Base-by-base conservation (phyloP, 2,113 vertebrate species). In the Trichomycterus rosablanca region DNA sequence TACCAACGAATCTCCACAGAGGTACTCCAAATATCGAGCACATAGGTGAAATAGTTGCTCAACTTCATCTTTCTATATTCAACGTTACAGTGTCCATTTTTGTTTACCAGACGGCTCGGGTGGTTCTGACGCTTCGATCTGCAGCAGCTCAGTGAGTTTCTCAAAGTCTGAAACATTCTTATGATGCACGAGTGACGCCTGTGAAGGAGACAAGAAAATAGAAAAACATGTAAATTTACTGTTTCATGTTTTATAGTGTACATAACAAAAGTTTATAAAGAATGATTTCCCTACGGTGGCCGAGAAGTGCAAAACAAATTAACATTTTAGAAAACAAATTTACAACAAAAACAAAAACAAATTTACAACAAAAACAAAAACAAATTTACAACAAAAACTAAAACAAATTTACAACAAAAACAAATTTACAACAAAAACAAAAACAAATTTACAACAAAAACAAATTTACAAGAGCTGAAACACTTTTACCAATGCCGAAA, bases 21-120 rank as follows among this genome's bases (percentile, higher is more conserved):
- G 0, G 94, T 97, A 3, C 92, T 98, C 96, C 96, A 99, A 76
- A 94, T 93, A 68, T 98, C 96, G 0, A 90, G 76, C 60, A 99
- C 78, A 74, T 91, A 95, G 49, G 90, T 87, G 39, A 93, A 83
- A 42, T 88, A 84, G 0, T 85, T 90, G 61, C 81, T 83, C 5
- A 89, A 88, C 28, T 81, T 87, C 26, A 99, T 84, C 1, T 97
- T 95, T 67, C 94, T 93, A 43, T 91, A 95, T 63, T 98, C 94
- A 3, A 97, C 94, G 81, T 98, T 97, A 62, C 96, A 99, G 61
- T 86, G 89, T 1, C 96, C 96, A 14, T 97, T 90, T 78, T 99
- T 98, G 23, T 89, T 92, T 39, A 99, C 93, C 0, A 99, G 84
- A 59, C 96, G 83, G 1, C 78, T 74, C 18, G 79, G 84, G 4